Evolutionary conservation across 2,888 invertebrate species (phyloP), one percentile per base, ranked within the genome.

Genomic region (Aporophyla nigra): DNA sequence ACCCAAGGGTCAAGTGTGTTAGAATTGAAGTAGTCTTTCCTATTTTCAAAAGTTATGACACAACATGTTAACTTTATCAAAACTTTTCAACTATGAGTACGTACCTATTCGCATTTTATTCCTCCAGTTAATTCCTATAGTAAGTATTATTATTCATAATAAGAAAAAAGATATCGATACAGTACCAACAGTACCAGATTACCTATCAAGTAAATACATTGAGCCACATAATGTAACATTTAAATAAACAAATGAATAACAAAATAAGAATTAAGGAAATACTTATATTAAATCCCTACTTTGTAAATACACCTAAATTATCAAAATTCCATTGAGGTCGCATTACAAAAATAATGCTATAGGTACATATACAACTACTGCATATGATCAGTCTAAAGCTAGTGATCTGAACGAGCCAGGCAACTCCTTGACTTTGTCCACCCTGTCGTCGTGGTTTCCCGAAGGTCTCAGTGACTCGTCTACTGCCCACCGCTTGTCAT

Each of bases 351-450:
- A 53, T 56, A 56, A 63, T 6, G 5, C 46, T 66, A 24, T 43
- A 0, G 33, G 14, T 69, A 78, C 14, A 51, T 74, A 53, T 10
- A 56, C 6, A 53, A 40, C 24, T 24, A 54, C 24, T 53, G 4
- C 33, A 62, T 59, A 27, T 65, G 65, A 21, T 78, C 93, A 97
- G 91, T 97, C 97, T 49, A 97, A 95, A 19, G 95, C 97, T 9
- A 97, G 93, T 2, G 97, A 93, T 71, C 97, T 93, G 91, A 97
- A 97, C 0, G 97, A 97, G 2, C 97, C 97, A 4, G 97, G 97
- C 61, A 97, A 82, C 40, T 94, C 95, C 46, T 89, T 91, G 0
- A 94, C 91, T 76, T 93, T 91, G 51, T 93, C 92, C 0, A 89
- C 89, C 12, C 94, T 92, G 14, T 93, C 93, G 84, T 95, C 95